Conservation (phyloP, 1,140 invertebrate genomes). For the Hormaphis cornu region DNA sequence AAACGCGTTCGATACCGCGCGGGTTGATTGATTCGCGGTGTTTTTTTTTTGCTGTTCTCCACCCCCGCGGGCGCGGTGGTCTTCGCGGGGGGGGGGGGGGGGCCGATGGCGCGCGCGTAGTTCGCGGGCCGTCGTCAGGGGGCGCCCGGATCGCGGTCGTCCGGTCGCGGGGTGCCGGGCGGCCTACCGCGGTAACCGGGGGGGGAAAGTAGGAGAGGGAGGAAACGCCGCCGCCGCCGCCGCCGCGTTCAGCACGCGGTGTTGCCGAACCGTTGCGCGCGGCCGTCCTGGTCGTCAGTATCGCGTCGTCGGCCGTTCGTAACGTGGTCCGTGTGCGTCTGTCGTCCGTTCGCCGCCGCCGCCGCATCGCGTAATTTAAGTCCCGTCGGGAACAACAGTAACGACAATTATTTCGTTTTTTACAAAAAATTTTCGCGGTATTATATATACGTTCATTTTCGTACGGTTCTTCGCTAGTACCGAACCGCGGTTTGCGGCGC, state of each 20-base stretch:
- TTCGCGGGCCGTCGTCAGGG: not conserved
- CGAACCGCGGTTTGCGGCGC: too few species aligned
- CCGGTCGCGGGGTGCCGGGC: not conserved
- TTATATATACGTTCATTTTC: too few species aligned
- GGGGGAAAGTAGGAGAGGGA: not conserved
- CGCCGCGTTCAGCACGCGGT: slow-evolving; percentile 7
- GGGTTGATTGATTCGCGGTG: too few species aligned
- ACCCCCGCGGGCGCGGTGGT: too few species aligned
- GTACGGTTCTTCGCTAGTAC: too few species aligned
- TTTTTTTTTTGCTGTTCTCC: too few species aligned
- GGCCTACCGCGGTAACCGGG: not conserved
- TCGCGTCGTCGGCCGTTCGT: not conserved
- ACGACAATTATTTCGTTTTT: too few species aligned
- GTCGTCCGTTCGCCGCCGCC: not conserved
- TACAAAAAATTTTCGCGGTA: too few species aligned
- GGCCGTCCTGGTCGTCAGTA: not conserved
- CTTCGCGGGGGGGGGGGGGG: too few species aligned
- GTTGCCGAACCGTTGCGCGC: slow-evolving; percentile 28
- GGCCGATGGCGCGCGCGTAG: not conserved
- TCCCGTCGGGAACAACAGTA: too few species aligned
- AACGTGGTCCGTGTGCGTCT: not conserved
- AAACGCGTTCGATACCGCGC: too few species aligned
- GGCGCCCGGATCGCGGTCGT: not conserved
- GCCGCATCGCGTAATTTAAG: too few species aligned
- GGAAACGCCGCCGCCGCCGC: not conserved